These are phyloP conservation scores for Dicaeum eximium DNA, from an alignment of 2,113 vertebrate genomes.

Conservation along the genomic window DNA sequence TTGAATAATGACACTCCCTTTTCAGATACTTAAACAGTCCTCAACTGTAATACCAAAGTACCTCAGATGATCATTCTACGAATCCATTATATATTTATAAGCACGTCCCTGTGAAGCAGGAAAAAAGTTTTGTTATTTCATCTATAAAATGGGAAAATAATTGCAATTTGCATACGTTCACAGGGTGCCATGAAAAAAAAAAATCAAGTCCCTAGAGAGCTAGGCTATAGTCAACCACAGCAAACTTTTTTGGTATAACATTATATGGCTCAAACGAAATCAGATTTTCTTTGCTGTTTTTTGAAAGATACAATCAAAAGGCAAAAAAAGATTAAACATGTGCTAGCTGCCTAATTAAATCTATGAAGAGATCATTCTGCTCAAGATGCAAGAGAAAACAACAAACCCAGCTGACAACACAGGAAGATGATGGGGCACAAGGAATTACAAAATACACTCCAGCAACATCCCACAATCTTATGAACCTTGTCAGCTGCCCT, in stretches of 20 bases:
- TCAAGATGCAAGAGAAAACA: constrained; percentile 24
- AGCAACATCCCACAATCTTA: not conserved
- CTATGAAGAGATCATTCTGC: constrained; percentile 18
- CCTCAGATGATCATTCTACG: not conserved
- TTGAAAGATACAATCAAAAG: constrained; percentile 32
- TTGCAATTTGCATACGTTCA: not conserved
- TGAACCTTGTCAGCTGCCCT: not conserved
- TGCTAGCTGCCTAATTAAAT: constrained; percentile 26
- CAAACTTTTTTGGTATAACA: not conserved
- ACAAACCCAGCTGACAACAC: not conserved
- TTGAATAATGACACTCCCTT: constrained; percentile 3
- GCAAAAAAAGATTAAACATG: constrained; percentile 1
- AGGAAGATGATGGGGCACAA: not conserved
- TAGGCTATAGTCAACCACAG: not conserved
- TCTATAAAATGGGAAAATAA: not conserved
- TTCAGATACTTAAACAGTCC: not conserved
- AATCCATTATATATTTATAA: not conserved
- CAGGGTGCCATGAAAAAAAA: not conserved
- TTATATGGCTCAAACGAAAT: not conserved
- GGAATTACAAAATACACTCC: not conserved
- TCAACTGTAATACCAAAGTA: not conserved
- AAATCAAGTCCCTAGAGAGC: not conserved
- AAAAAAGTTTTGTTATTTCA: not conserved
- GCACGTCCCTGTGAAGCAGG: not conserved
- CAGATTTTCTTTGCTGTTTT: not conserved